Conservation (phyloP, 2,113 vertebrate species). For the Dryoscopus gambensis region DNA sequence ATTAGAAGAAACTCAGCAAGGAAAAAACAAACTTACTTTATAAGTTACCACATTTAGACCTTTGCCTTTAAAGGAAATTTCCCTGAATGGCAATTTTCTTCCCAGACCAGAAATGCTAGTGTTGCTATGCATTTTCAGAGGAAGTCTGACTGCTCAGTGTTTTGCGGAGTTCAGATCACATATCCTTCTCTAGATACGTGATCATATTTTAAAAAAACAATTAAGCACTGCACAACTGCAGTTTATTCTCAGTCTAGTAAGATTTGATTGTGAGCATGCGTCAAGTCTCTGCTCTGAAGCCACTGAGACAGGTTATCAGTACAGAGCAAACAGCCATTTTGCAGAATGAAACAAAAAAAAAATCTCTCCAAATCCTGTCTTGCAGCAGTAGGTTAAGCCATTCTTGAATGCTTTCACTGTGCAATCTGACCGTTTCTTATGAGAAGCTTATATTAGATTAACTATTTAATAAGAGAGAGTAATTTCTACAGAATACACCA, state of each 20-base stretch:
- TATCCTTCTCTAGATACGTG: background rate
- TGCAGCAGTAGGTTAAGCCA: background rate
- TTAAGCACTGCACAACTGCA: background rate
- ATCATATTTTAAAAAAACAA: background rate
- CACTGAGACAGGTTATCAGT: background rate
- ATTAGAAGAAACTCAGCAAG: background rate
- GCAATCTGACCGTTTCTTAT: background rate
- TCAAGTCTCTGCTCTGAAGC: background rate
- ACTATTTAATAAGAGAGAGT: background rate
- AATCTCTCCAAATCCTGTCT: background rate
- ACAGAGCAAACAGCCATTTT: background rate
- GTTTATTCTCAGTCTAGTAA: background rate
- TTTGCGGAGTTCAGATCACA: background rate
- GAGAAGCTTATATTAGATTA: background rate
- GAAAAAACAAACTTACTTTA: fast-evolving
- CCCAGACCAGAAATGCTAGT: background rate
- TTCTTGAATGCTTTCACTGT: background rate
- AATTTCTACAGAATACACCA: background rate
- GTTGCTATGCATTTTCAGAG: background rate
- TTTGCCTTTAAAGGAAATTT: background rate
- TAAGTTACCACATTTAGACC: background rate
- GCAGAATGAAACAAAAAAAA: background rate
- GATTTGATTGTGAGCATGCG: fast-evolving
- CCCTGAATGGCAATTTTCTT: background rate
- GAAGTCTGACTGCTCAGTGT: background rate